Base-by-base conservation (phyloP, 2,888 invertebrate genomes). In the Helleia helle region DNA sequence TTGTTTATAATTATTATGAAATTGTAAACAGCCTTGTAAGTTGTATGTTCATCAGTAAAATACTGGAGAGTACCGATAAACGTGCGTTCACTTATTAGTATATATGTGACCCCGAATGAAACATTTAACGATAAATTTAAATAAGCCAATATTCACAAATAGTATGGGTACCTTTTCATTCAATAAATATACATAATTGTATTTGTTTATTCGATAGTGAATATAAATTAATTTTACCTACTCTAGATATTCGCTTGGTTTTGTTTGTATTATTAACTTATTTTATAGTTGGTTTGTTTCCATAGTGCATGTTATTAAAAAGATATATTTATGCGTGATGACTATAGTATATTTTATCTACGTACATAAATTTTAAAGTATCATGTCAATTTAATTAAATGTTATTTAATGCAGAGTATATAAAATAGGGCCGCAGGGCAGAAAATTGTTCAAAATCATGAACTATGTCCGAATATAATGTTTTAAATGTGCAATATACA, bases 251-350 rank as follows among this genome's bases (percentile, higher is more conserved):
- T 66, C 49, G 74, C 70, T 75, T 76, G 65, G 59, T 58, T 65
- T 71, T 70, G 64, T 69, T 73, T 71, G 65, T 71, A 68, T 66
- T 65, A 65, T 61, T 76, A 75, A 74, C 70, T 72, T 77, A 76
- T 71, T 71, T 56, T 55, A 50, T 57, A 55, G 65, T 65, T 67
- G 71, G 51, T 75, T 71, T 68, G 65, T 74, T 67, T 64, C 72
- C 70, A 71, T 71, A 44, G 44, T 48, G 42, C 47, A 45, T 47
- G 36, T 52, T 44, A 40, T 46, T 41, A 48, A 47, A 47, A 39
- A 39, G 52, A 47, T 47, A 41, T 43, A 46, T 46, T 43, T 34
- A 44, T 45, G 40, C 37, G 44, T 43, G 38, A 41, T 37, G 28
- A 27, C 24, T 44, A 37, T 31, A 28, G 24, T 41, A 41, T 46